Evolutionary conservation across 2,888 invertebrate species (phyloP).

Genomic region (Lysandra bellargus): DNA sequence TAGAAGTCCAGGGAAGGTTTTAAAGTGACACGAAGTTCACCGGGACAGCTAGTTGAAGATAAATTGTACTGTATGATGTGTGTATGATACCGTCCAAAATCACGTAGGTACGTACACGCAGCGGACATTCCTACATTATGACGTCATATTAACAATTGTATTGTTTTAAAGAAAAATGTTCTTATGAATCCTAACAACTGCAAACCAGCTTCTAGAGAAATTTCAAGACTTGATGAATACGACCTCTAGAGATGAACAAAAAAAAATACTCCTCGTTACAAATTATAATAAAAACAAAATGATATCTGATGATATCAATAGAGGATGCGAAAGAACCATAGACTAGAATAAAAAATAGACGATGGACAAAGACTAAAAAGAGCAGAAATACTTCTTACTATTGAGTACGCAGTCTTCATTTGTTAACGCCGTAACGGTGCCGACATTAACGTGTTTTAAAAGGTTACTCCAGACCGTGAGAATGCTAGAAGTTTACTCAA

Average conservation of each 20-base stretch:
- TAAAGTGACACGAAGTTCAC: too few relatives aligned
- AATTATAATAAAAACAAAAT: too few relatives aligned
- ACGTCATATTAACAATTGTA: background rate
- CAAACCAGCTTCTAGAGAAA: too few relatives aligned
- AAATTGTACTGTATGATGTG: background rate
- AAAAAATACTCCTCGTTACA: background rate
- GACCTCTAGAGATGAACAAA: background rate
- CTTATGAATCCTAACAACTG: background rate
- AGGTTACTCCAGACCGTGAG: conserved; percentile 28
- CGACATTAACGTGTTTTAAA: conserved; percentile 21
- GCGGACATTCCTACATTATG: conserved; percentile 3
- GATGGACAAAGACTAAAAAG: background rate
- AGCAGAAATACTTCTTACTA: background rate
- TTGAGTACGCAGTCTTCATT: background rate
- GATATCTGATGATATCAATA: too few relatives aligned
- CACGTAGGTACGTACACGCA: background rate
- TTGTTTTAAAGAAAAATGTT: background rate
- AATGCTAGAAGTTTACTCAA: conserved; percentile 5
- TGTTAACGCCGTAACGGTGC: conserved; percentile 11
- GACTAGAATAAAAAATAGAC: background rate
- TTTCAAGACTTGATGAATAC: too few relatives aligned
- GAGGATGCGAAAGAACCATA: too few relatives aligned
- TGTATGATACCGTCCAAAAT: background rate
- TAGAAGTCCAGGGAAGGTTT: too few relatives aligned
- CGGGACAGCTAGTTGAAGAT: background rate